phyloP scores from a whole-genome alignment of 1,140 invertebrate species.

The Meloidogyne chitwoodi region DNA sequence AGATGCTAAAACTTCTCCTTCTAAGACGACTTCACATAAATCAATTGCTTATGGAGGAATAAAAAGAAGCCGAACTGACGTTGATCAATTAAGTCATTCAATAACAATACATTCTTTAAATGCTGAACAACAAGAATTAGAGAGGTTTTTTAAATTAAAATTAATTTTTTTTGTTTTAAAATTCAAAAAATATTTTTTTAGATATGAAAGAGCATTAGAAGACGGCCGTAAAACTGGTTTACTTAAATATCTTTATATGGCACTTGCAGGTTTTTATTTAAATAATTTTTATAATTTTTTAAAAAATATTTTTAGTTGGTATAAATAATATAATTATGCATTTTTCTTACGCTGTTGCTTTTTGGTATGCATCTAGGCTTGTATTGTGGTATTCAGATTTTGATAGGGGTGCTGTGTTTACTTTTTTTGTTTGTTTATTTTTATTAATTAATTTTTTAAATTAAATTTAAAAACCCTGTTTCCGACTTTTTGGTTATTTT shows the following conservation, averaged over 20 bases:
- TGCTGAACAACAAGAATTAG: conserved; percentile 70
- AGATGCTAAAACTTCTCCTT: too few species aligned
- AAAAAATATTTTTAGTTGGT: not conserved
- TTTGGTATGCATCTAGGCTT: conserved; percentile 54
- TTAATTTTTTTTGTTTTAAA: too few species aligned
- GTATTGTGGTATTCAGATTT: conserved; percentile 51
- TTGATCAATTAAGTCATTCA: conserved; percentile 71
- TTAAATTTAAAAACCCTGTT: too few species aligned
- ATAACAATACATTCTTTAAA: conserved; percentile 77
- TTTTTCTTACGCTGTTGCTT: conserved; percentile 54
- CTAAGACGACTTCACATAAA: too few species aligned
- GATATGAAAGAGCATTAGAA: conserved; percentile 56
- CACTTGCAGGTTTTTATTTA: conserved; percentile 48
- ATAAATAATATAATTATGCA: conserved; percentile 49
- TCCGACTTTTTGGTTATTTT: too few species aligned
- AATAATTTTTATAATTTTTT: too few species aligned
- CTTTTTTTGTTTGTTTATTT: conserved; percentile 58
- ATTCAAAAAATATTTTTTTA: conserved; percentile 28
- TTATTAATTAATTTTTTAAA: too few species aligned
- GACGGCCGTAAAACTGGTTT: conserved; percentile 52
- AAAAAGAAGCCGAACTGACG: too few species aligned
- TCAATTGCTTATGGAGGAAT: too few species aligned
- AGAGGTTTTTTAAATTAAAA: conserved; percentile 37
- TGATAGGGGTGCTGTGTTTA: conserved; percentile 56
- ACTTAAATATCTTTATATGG: conserved; percentile 58